Conservation (phyloP, 2,113 vertebrate genomes). For the Apteryx mantelli region DNA sequence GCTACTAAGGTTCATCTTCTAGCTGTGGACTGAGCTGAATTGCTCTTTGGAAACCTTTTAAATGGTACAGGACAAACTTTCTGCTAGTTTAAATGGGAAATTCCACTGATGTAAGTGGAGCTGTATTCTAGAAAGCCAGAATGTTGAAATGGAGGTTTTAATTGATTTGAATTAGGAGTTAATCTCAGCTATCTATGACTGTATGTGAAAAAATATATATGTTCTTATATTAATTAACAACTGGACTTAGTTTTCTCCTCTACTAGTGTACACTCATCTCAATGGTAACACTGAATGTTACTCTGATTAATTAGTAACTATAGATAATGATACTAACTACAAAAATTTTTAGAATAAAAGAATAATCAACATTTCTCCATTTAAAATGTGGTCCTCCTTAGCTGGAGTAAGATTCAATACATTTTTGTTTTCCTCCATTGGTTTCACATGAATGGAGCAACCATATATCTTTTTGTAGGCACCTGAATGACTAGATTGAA, state of each 20-base stretch:
- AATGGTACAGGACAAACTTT: neutral
- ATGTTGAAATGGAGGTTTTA: neutral
- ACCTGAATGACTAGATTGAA: neutral
- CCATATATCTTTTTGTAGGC: neutral
- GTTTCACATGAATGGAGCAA: neutral
- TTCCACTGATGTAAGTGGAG: neutral
- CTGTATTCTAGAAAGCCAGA: neutral
- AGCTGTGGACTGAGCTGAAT: neutral
- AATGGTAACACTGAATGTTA: neutral
- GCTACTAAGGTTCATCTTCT: neutral
- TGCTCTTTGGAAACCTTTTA: neutral
- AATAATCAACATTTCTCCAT: neutral
- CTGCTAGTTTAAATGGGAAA: neutral
- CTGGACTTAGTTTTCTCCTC: slow-evolving; percentile 17
- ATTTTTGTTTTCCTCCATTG: neutral
- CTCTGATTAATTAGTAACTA: slow-evolving; percentile 26
- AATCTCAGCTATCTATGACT: slow-evolving; percentile 37
- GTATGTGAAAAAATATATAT: neutral
- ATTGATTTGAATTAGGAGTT: slow-evolving; percentile 49
- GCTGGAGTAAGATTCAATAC: neutral
- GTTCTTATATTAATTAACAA: neutral
- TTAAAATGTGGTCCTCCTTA: neutral
- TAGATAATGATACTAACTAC: slow-evolving; percentile 36
- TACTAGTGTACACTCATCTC: neutral
- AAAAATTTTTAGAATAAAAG: neutral